A percentile compares a stretch with the other conserved stretches of the same genome.
These are phyloP conservation scores for Gisinianus flammeolus DNA, from an alignment of 2,888 invertebrate genomes.

Conservation along the genomic window DNA sequence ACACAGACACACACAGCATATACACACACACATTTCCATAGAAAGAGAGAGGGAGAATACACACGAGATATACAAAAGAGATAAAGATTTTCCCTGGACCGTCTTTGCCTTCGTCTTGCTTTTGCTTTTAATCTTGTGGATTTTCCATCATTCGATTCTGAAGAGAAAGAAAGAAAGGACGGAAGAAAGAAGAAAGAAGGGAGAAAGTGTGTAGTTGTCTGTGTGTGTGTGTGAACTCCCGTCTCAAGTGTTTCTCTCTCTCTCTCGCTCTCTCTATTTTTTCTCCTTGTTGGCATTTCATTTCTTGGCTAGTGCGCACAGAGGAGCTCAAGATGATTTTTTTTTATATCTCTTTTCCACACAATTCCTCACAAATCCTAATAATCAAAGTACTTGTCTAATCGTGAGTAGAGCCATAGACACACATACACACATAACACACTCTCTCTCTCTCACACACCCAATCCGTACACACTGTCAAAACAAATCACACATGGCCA, in stretches of 20 bases:
- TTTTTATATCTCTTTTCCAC: not conserved
- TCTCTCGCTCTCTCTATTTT: too few species aligned
- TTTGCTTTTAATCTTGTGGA: not conserved
- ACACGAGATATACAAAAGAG: too few species aligned
- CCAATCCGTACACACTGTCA: too few species aligned
- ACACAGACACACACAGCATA: not conserved
- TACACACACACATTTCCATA: not conserved
- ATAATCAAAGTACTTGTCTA: not conserved
- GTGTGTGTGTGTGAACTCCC: not conserved
- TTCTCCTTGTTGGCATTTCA: not conserved
- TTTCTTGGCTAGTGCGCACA: not conserved
- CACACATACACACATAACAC: too few species aligned
- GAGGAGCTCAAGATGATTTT: too few species aligned
- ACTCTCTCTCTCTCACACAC: too few species aligned
- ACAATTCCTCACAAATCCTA: constrained; percentile 4
- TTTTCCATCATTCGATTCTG: not conserved
- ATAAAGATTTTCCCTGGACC: too few species aligned
- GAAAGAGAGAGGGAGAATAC: too few species aligned
- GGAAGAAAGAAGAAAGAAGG: not conserved
- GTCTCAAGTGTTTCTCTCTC: not conserved
- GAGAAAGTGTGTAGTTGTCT: not conserved
- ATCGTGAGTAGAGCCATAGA: not conserved
- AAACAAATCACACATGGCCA: too few species aligned
- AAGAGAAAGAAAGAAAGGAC: too few species aligned
- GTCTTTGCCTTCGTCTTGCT: too few species aligned